Evolutionary conservation across 2,797 vertebrate genomes (phyloP).

Genomic region (Acomys russatus): DNA sequence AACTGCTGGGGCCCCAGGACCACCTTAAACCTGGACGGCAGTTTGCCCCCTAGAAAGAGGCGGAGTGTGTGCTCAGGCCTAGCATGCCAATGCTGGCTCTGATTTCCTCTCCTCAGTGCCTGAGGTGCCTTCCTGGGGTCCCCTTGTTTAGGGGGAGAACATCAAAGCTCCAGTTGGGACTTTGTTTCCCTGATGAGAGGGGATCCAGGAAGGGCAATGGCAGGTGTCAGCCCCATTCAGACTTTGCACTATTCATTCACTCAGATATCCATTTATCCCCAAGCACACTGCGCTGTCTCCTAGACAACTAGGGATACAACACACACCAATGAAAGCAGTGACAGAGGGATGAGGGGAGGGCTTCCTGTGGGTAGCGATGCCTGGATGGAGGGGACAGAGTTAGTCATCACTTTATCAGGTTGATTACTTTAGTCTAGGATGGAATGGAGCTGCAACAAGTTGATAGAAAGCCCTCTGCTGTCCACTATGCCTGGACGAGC

Average conservation of each 20-base stretch:
- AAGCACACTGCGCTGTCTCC: background rate
- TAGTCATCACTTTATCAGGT: background rate
- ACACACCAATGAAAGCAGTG: background rate
- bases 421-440: background rate
- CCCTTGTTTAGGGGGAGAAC: background rate
- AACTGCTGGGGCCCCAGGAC: constrained; percentile 89
- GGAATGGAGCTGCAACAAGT: background rate
- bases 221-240: background rate
- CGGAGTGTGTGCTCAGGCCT: background rate
- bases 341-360: background rate
- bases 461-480: fast-evolving
- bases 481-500: too few species aligned
- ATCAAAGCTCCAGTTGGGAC: background rate
- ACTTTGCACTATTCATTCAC: background rate
- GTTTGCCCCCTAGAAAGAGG: constrained; percentile 67
- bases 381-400: background rate
- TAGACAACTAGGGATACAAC: background rate
- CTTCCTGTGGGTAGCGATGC: constrained; percentile 17
- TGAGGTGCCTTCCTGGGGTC: background rate
- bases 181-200: too few species aligned
- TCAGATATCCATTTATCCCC: background rate
- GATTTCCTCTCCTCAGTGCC: background rate
- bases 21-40: constrained; percentile 77
- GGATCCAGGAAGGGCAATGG: background rate
- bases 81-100: fast-evolving